These are phyloP conservation scores for Andrena dorsata DNA, from an alignment of 2,888 invertebrate species.

Conservation along the genomic window DNA sequence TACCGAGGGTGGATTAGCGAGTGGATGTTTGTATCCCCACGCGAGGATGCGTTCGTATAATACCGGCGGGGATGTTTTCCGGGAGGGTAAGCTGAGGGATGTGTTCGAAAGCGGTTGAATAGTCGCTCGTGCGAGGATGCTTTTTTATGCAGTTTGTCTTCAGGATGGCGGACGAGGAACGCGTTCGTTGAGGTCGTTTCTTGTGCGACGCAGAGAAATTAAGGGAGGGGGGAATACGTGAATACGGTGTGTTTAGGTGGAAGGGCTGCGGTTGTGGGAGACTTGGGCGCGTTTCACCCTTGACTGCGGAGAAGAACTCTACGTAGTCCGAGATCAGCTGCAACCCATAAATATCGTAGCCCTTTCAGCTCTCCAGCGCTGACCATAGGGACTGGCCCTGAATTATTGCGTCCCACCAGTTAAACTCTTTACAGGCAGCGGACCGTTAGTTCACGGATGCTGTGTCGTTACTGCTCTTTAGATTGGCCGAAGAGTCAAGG, in stretches of 20 bases:
- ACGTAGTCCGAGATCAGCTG: slow-evolving; percentile 63
- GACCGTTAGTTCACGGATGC: slow-evolving; percentile 67
- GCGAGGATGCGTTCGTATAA: slow-evolving; percentile 25
- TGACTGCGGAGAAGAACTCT: slow-evolving; percentile 37
- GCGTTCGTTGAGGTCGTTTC: not conserved
- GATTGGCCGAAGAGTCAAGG: slow-evolving; percentile 56
- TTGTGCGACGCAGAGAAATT: not conserved
- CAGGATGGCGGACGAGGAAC: not conserved
- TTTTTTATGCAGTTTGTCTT: not conserved
- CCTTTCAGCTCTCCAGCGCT: slow-evolving; percentile 65
- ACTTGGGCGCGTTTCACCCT: slow-evolving; percentile 34
- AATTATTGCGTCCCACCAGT: slow-evolving; percentile 75
- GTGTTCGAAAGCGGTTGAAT: not conserved
- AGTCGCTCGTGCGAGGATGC: not conserved
- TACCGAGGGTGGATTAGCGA: slow-evolving; percentile 48
- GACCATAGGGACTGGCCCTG: slow-evolving; percentile 69
- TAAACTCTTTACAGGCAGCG: slow-evolving; percentile 76
- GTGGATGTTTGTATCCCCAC: slow-evolving; percentile 35
- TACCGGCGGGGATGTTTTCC: not conserved
- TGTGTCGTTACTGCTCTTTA: slow-evolving; percentile 61
- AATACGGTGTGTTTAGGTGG: not conserved
- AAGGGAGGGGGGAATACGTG: not conserved
- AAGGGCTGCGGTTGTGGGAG: slow-evolving; percentile 29
- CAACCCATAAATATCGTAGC: slow-evolving; percentile 72
- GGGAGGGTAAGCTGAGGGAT: slow-evolving; percentile 47